These are phyloP conservation scores for Chaetogeoica ovagalla DNA, from an alignment of 2,888 invertebrate species.

Conservation along the genomic window DNA sequence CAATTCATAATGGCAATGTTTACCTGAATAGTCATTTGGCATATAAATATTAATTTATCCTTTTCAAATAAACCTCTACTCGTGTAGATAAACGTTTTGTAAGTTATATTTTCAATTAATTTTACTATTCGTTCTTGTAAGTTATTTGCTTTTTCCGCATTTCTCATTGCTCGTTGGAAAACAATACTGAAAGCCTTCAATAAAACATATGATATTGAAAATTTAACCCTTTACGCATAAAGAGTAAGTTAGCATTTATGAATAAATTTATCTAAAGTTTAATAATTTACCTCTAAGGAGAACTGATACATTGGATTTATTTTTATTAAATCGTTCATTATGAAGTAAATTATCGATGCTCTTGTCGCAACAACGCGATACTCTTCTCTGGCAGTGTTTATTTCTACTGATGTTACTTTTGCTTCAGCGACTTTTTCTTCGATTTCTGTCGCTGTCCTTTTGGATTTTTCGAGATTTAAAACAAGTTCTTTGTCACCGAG, in stretches of 20 bases:
- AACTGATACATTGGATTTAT: slow-evolving; percentile 96
- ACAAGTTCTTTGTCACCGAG: slow-evolving; percentile 87
- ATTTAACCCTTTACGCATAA: no score
- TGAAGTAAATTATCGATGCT: slow-evolving; percentile 89
- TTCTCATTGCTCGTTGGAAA: slow-evolving; percentile 80
- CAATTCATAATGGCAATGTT: no score
- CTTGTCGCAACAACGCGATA: slow-evolving; percentile 84
- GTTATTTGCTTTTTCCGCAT: slow-evolving; percentile 71
- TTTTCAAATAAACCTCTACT: slow-evolving; percentile 87
- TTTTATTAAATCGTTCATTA: slow-evolving; percentile 86
- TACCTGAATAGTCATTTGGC: slow-evolving; percentile 82
- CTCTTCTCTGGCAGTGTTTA: slow-evolving; percentile 87
- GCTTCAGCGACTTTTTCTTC: slow-evolving; percentile 85
- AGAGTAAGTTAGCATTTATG: no score
- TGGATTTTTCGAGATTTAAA: slow-evolving; percentile 89
- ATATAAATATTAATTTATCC: slow-evolving; percentile 87
- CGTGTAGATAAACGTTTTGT: slow-evolving; percentile 83
- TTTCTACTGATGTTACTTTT: slow-evolving; percentile 80
- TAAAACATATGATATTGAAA: slow-evolving; percentile 6
- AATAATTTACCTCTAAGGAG: slow-evolving; percentile 71
- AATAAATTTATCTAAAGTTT: neutral
- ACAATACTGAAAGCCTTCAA: slow-evolving; percentile 81
- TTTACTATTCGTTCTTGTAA: slow-evolving; percentile 73
- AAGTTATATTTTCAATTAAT: slow-evolving; percentile 85
- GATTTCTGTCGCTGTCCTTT: slow-evolving; percentile 88